Base-by-base conservation (phyloP, 2,113 vertebrate genomes). In the Lethenteron camtschaticum region DNA sequence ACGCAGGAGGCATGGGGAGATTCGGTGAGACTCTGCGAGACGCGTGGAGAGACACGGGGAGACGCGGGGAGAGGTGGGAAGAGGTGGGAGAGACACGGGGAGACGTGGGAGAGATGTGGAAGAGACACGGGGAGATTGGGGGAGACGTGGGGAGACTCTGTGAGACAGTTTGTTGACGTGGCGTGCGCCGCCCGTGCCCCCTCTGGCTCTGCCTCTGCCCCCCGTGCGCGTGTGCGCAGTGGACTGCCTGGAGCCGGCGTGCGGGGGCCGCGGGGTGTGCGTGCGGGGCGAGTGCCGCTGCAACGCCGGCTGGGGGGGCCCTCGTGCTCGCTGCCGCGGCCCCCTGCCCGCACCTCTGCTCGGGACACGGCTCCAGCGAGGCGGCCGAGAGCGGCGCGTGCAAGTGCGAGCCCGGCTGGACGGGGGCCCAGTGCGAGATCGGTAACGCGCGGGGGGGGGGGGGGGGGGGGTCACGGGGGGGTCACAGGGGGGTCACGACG, bases 191-290 rank as follows among this genome's bases (percentile, higher is more conserved):
- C 14, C 60, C 2, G 60, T 66, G 14, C 6, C 20, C n/a, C 12
- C 68, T 18, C n/a, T 57, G 56, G 41, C 73, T 78, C 14, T 57
- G 56, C 55, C 73, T 78, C 14, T 2, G 60, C 9, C 14, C n/a
- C 60, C 10, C 10, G 20, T 10, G 60, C 20, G n/a, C 10, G 20
- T 2, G 20, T 20, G 14, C 60, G 14, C 74, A 99, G 94, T 95
- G 74, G 90, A 99, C 73, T 99, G 94, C 78, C 74, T 95, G 77
- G 94, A 99, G 76, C 92, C 94, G 0, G 88, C 86, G 0, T 99
- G 94, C 78, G 92, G 90, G n/a, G 89, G 81, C 79, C 94, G 95
- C 3, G 94, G 94, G n/a, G 87, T 99, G 74, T 99, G 94, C 72
- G 86, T 97, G 76, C 87, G 85, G 2, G 92, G 91, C 68, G 90